These are phyloP conservation scores for Eulithis testata DNA, from an alignment of 2,888 invertebrate genomes.

Conservation along the genomic window DNA sequence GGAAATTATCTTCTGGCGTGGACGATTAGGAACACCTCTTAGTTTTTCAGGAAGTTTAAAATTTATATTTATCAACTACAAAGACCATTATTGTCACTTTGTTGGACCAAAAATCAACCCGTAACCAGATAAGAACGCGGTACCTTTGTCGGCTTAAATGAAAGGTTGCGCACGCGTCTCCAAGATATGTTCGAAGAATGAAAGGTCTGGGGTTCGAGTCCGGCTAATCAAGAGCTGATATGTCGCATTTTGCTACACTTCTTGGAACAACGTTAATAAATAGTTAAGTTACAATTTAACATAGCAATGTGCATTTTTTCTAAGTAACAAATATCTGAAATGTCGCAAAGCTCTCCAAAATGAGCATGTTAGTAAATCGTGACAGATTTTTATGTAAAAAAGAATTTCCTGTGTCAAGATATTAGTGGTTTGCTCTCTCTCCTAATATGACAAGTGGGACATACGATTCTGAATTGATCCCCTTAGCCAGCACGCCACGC, in stretches of 20 bases:
- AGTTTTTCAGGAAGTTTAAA: constrained; percentile 59
- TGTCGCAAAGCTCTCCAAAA: constrained; percentile 36
- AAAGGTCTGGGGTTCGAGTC: constrained; percentile 70
- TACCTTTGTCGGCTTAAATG: constrained; percentile 75
- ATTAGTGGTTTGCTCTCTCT: constrained; percentile 28
- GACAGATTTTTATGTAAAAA: constrained; percentile 35
- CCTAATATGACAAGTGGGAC: constrained; percentile 30
- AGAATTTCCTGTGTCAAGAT: constrained; percentile 37
- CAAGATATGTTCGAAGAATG: constrained; percentile 69
- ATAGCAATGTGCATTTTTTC: constrained; percentile 24
- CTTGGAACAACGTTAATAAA: constrained; percentile 54
- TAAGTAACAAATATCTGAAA: constrained; percentile 30
- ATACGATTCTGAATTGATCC: constrained; percentile 35
- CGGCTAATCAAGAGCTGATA: constrained; percentile 74
- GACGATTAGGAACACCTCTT: constrained; percentile 15
- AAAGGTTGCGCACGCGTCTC: constrained; percentile 70
- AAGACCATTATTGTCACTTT: constrained; percentile 78
- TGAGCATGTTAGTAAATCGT: constrained; percentile 21
- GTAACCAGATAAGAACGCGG: constrained; percentile 77
- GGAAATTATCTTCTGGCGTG: neutral
- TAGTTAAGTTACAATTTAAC: constrained; percentile 26
- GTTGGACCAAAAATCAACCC: constrained; percentile 76
- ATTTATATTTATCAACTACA: constrained; percentile 73
- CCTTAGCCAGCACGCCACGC: constrained; percentile 36
- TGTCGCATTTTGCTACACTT: constrained; percentile 54